Evolutionary conservation across 1,140 invertebrate species (phyloP), one percentile per base, ranked within the genome.

Genomic region (Sycophila sp.): DNA sequence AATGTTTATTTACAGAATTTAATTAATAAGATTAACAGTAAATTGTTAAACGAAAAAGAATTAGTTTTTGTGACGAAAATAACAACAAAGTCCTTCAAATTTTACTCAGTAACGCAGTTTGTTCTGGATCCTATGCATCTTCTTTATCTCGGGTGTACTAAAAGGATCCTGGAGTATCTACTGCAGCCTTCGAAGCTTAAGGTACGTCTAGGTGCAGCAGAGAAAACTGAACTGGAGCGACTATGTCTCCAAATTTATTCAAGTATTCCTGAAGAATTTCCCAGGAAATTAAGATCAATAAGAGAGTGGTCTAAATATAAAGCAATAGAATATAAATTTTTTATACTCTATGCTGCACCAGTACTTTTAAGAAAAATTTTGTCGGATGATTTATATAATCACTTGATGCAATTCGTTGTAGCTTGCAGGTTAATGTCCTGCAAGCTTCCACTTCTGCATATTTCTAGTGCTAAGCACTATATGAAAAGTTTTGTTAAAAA

Each of bases 191-290:
- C n/a, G n/a, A n/a, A n/a, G n/a, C n/a, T n/a, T n/a, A n/a, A 49
- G 11, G 5, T 40, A 7, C 17, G 45, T 22, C 11, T 49, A 24
- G 11, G 45, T 49, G 17, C 45, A 22, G 8, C 1, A 8, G 5
- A 22, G 22, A 62, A 11, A 10, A n/a, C 8, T 62, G 51, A 56
- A 60, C 42, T 34, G 40, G 19, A 22, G 5, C 45, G 45, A 1
- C 4, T 4, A 47, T 22, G 17, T 47, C 3, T 19, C 11, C 19
- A 34, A 55, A 55, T 70, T 42, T 45, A 47, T 58, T 7, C n/a
- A 17, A 19, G 76, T 63, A 71, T 76, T 53, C 69, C 72, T 13
- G 38, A 30, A 45, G 73, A 76, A 49, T 78, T 78, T 64, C 75
- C 74, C 45, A 51, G 76, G 42, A 76, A 73, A 64, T 70, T 70